A percentile compares a stretch with the other conserved stretches of the same genome.
Conservation (phyloP, 2,113 vertebrate genomes). For the Toxotes jaculatrix region DNA sequence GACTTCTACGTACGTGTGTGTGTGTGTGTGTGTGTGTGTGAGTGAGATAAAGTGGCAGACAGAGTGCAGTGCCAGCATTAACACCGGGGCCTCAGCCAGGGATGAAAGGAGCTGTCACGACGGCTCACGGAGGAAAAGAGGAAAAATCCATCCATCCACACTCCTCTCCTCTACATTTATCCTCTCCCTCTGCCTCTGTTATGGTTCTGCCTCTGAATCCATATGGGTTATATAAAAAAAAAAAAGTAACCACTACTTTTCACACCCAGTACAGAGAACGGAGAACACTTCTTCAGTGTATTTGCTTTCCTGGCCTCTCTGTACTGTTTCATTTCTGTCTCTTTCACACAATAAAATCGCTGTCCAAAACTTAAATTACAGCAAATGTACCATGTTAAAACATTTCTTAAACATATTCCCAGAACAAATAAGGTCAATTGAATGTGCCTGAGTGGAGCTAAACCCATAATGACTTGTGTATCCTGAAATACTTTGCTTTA, state of each 20-base stretch:
- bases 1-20: constrained; percentile 38
- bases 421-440: constrained; percentile 70
- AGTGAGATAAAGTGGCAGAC: constrained; percentile 75
- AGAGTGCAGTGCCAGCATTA: constrained; percentile 81
- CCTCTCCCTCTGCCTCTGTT: constrained; percentile 51
- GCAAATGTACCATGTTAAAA: constrained; percentile 38
- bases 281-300: constrained; percentile 14
- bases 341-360: background rate
- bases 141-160: constrained; percentile 82
- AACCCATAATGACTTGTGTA: constrained; percentile 76
- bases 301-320: constrained; percentile 25
- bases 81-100: constrained; percentile 80
- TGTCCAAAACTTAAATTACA: constrained; percentile 4
- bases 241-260: constrained; percentile 31
- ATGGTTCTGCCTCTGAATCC: constrained; percentile 59
- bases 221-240: constrained; percentile 48
- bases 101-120: constrained; percentile 86
- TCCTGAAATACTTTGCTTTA: constrained; percentile 80
- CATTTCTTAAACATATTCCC: constrained; percentile 59
- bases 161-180: constrained; percentile 70
- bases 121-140: constrained; percentile 75
- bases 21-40: constrained; percentile 40
- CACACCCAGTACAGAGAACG: constrained; percentile 34
- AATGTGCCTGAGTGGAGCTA: constrained; percentile 69
- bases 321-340: background rate